A percentile compares a stretch with the other conserved stretches of the same genome.
Evolutionary conservation across 1,140 invertebrate genomes (phyloP).

Genomic region (Stegodyphus mimosarum): DNA sequence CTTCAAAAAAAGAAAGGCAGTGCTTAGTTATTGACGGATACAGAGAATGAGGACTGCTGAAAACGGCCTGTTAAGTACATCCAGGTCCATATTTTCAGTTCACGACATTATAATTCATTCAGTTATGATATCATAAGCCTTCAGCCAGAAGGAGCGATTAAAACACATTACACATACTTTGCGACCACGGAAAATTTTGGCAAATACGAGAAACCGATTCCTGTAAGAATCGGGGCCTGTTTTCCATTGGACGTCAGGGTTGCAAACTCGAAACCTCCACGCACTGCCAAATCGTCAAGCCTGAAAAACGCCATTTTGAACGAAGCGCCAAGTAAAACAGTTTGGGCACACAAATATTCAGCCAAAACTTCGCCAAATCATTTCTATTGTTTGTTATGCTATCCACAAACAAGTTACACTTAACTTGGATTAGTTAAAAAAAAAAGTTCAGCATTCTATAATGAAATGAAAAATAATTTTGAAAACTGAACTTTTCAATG

Average conservation of each 20-base stretch:
- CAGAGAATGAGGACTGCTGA: not conserved
- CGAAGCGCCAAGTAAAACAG: conserved; percentile 21
- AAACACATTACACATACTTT: conserved; percentile 1
- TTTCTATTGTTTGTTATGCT: too few species aligned
- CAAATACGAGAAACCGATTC: not conserved
- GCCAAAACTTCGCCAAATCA: not conserved
- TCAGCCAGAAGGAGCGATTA: not conserved
- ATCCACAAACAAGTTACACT: too few species aligned
- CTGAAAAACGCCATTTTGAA: conserved; percentile 31
- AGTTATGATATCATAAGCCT: not conserved
- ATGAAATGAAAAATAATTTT: too few species aligned
- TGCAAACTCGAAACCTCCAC: conserved; percentile 15
- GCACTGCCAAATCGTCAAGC: conserved; percentile 23
- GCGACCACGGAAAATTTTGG: conserved; percentile 4
- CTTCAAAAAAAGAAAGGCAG: not conserved
- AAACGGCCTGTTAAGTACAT: not conserved
- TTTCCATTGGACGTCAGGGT: conserved; percentile 49
- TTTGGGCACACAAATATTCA: not conserved
- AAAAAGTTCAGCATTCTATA: too few species aligned
- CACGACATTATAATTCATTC: not conserved
- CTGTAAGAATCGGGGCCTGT: conserved; percentile 13
- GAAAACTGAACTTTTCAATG: too few species aligned
- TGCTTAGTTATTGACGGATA: not conserved
- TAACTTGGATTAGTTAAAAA: too few species aligned
- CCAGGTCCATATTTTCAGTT: not conserved